Conservation (phyloP, 2,797 vertebrate species). For the Bovichtus variegatus region DNA sequence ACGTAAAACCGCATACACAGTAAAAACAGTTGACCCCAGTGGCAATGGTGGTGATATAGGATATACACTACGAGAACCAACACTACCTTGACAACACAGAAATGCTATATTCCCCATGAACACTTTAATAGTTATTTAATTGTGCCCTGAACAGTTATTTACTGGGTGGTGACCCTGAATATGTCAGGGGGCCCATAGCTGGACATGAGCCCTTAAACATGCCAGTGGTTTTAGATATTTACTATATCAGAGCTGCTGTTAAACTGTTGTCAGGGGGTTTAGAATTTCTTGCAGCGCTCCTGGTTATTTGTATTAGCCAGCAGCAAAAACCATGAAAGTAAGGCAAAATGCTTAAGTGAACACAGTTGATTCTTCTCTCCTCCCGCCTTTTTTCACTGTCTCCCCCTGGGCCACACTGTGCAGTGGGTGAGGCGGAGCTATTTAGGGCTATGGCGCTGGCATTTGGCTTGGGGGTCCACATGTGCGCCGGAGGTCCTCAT, state of each 20-base stretch:
- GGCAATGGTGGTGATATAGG: background rate
- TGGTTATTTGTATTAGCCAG: conserved; percentile 59
- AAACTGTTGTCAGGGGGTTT: conserved; percentile 22
- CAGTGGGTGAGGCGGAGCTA: conserved; percentile 50
- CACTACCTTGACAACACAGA: background rate
- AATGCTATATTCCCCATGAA: conserved; percentile 2
- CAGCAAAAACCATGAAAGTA: conserved; percentile 54
- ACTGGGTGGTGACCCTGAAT: background rate
- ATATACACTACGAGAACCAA: background rate
- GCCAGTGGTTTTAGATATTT: conserved; percentile 31
- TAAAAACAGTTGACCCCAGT: conserved; percentile 3
- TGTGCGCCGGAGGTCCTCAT: conserved; percentile 81
- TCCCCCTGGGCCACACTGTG: conserved; percentile 42
- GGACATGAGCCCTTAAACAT: conserved; percentile 12
- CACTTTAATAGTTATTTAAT: conserved; percentile 60
- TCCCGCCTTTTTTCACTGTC: conserved; percentile 11
- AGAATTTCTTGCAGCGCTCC: conserved; percentile 15
- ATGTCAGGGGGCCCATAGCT: conserved; percentile 1
- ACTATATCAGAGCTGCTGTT: conserved; percentile 38
- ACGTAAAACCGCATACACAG: background rate
- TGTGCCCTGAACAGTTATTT: conserved; percentile 39
- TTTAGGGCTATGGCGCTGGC: conserved; percentile 72
- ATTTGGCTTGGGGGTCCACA: conserved; percentile 79
- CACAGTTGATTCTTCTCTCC: conserved; percentile 28
- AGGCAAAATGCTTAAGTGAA: conserved; percentile 45